Base-by-base conservation (phyloP, 2,888 invertebrate genomes). In the Nomada lathburiana region DNA sequence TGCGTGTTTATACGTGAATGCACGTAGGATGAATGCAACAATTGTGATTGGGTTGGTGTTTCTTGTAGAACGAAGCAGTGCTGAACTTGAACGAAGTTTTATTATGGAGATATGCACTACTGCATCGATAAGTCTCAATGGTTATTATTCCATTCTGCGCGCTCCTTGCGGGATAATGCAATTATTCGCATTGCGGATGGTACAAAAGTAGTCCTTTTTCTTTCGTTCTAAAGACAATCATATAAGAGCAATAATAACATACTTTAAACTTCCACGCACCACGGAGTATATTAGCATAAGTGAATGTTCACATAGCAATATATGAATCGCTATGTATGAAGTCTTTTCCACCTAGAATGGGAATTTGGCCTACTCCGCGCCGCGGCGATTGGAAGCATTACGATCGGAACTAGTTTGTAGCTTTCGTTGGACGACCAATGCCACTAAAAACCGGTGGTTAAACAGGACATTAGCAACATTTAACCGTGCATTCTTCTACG, bases 1-100 rank as follows among this genome's bases (percentile, higher is more conserved):
- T 10, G 10, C 50, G 68, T 68, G 59, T n/a, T 50, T 42, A 16
- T 60, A 23, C 44, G 36, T 36, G 36, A 36, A 36, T 7, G 36
- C 59, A 47, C 53, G 57, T n/a, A 16, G 50, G 67, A 74, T 74
- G 67, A 74, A 67, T 67, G 29, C 50, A 36, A 67, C 65, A 74
- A 59, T 59, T 74, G 36, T 23, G 42, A 71, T 65, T 65, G 44
- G 44, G 57, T 42, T 36, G 71, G 9, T 62, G 71, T 60, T 13
- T 63, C 55, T 23, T 10, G 13, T 18, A 29, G 62, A 76, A 63
- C 47, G 20, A 47, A 29, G 62, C 42, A 29, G 11, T 23, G 26
- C n/a, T 4, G 13, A 23, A 36, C 9, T 72, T 76, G 26, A 52
- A 59, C 20, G n/a, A 62, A 20, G 16, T 9, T 52, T 11, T 4